Conservation (phyloP, 2,888 invertebrate genomes). For the Trachelus stipa region DNA sequence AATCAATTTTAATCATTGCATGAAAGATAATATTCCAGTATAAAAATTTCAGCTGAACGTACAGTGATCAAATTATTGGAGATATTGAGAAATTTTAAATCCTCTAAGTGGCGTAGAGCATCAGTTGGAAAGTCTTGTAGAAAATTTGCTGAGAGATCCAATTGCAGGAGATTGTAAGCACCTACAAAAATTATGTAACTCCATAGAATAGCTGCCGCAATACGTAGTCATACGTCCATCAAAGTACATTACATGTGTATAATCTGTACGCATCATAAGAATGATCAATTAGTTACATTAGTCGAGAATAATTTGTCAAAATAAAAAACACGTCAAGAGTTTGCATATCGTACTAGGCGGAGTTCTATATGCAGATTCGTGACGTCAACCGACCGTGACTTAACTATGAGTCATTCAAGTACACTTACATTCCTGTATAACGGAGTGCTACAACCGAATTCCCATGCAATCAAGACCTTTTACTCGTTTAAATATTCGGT, state of each 20-base stretch:
- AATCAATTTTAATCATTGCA: slow-evolving; percentile 14
- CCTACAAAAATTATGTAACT: slow-evolving; percentile 62
- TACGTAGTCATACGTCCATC: not conserved
- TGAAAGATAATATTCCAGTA: slow-evolving; percentile 35
- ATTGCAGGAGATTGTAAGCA: slow-evolving; percentile 78
- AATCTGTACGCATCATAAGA: not conserved
- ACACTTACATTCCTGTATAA: not conserved
- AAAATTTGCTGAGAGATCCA: slow-evolving; percentile 90
- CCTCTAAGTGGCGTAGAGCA: slow-evolving; percentile 77
- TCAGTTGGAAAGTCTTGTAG: slow-evolving; percentile 84
- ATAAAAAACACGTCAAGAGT: not conserved
- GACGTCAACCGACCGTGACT: not conserved
- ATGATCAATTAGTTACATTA: not conserved
- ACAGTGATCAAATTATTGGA: slow-evolving; percentile 89
- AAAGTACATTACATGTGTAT: not conserved
- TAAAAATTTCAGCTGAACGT: slow-evolving; percentile 32
- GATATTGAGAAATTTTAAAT: slow-evolving; percentile 80
- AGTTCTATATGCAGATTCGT: not conserved
- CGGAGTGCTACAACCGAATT: not conserved
- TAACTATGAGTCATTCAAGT: not conserved
- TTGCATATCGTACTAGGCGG: not conserved
- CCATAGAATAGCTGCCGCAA: not conserved
- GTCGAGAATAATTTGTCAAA: not conserved
- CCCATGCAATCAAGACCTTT: not conserved
- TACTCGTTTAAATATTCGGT: not conserved